Conservation (phyloP, 2,113 vertebrate species). For the Apeltes quadracus region DNA sequence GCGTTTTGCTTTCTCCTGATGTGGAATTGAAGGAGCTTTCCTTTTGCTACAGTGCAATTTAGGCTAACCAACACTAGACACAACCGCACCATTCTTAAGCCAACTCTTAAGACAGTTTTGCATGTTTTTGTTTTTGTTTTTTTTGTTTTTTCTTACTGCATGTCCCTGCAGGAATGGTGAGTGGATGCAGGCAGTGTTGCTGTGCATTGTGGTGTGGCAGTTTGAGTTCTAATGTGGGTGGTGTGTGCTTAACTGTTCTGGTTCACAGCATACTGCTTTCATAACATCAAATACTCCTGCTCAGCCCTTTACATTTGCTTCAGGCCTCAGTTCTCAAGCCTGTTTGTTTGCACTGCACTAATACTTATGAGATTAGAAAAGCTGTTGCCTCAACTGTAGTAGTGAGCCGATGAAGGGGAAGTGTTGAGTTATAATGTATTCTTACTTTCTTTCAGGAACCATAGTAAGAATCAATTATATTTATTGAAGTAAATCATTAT, state of each 20-base stretch:
- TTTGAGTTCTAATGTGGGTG: conserved; percentile 71
- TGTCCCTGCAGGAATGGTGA: conserved; percentile 72
- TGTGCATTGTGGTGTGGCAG: conserved; percentile 67
- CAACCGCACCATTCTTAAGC: conserved; percentile 9
- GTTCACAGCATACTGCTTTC: conserved; percentile 62
- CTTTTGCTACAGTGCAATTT: conserved; percentile 12
- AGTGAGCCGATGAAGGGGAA: neutral
- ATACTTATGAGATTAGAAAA: conserved; percentile 28
- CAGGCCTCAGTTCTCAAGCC: conserved; percentile 13
- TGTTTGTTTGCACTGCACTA: conserved; percentile 23
- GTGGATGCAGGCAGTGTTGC: conserved; percentile 68
- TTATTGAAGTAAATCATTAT: neutral
- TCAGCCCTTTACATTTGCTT: conserved; percentile 59
- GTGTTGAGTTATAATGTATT: neutral
- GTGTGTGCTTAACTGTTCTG: conserved; percentile 65
- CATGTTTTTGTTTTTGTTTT: conserved; percentile 30
- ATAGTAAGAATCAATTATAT: neutral
- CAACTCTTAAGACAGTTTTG: conserved; percentile 22
- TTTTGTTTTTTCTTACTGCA: conserved; percentile 29
- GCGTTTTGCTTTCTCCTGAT: conserved; percentile 10
- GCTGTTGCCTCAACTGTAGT: neutral
- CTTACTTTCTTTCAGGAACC: neutral
- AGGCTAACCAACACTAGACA: conserved; percentile 15
- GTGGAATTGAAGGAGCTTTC: conserved; percentile 15
- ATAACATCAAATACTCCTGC: conserved; percentile 65